A percentile compares a stretch with the other conserved stretches of the same genome.
phyloP scores from a whole-genome alignment of 2,888 invertebrate genomes.

The Ochropleura plecta region DNA sequence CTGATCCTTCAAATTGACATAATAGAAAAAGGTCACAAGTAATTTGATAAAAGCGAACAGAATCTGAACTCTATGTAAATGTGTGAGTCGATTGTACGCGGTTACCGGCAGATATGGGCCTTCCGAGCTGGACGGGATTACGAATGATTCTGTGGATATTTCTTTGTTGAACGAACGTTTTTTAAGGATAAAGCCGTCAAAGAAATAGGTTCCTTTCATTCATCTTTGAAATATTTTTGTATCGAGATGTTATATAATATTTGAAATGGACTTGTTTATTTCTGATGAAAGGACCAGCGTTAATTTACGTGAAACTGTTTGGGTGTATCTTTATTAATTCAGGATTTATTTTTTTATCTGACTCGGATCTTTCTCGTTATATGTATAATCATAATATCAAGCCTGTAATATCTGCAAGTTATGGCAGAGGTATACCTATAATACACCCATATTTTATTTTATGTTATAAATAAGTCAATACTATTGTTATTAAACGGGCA shows the following conservation, averaged over 20 bases:
- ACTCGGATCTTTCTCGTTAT: not conserved
- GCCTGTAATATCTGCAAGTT: not conserved
- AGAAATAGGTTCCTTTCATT: not conserved
- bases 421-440: not conserved
- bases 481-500: not conserved
- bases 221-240: not conserved
- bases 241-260: not conserved
- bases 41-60: constrained; percentile 54
- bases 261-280: not conserved
- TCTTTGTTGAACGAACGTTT: not conserved
- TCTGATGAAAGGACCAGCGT: not conserved
- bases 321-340: not conserved
- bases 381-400: not conserved
- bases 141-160: constrained; percentile 29
- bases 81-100: constrained; percentile 33
- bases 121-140: constrained; percentile 21
- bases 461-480: not conserved
- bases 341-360: not conserved
- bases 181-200: constrained; percentile 4
- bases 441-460: not conserved
- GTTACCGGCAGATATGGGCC: constrained; percentile 21
- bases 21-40: constrained; percentile 59
- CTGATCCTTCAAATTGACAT: constrained; percentile 34
- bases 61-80: constrained; percentile 52
- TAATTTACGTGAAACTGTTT: not conserved